A percentile compares a stretch with the other conserved stretches of the same genome.
These are phyloP conservation scores for Picathartes gymnocephalus DNA, from an alignment of 2,113 vertebrate genomes.

Conservation along the genomic window DNA sequence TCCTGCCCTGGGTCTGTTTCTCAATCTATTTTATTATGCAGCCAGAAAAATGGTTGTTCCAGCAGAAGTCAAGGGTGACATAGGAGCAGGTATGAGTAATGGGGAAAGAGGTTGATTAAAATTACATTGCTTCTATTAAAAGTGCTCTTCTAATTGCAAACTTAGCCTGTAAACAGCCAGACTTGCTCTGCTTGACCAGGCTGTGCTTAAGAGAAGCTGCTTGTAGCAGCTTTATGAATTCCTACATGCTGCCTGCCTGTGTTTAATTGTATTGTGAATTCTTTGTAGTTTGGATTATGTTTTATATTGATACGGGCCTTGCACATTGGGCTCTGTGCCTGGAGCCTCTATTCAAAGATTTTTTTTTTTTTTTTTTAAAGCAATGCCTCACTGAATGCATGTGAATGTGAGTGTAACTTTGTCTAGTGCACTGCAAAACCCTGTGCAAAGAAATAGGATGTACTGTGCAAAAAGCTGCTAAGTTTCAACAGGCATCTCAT, in stretches of 20 bases:
- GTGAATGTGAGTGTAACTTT: not conserved
- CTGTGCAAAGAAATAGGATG: not conserved
- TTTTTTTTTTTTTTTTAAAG: not conserved
- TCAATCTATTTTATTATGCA: not conserved
- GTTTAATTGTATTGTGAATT: not conserved
- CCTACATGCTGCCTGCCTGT: not conserved
- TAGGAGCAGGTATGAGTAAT: not conserved
- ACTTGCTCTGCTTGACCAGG: not conserved
- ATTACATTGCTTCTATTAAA: not conserved
- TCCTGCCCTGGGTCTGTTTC: not conserved
- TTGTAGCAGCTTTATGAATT: not conserved
- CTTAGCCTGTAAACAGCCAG: not conserved
- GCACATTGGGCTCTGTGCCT: not conserved
- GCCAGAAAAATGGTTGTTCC: not conserved
- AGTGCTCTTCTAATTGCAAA: not conserved
- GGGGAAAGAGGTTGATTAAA: not conserved
- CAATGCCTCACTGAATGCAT: not conserved
- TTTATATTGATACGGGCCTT: not conserved
- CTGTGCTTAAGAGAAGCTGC: not conserved
- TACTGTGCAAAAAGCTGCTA: not conserved
- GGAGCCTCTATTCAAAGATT: not conserved
- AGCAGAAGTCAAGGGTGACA: not conserved
- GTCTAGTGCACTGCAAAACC: not conserved
- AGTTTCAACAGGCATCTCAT: not conserved
- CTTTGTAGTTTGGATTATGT: slow-evolving; percentile 25